phyloP scores from a whole-genome alignment of 2,113 vertebrate species.

The Vombatus ursinus region DNA sequence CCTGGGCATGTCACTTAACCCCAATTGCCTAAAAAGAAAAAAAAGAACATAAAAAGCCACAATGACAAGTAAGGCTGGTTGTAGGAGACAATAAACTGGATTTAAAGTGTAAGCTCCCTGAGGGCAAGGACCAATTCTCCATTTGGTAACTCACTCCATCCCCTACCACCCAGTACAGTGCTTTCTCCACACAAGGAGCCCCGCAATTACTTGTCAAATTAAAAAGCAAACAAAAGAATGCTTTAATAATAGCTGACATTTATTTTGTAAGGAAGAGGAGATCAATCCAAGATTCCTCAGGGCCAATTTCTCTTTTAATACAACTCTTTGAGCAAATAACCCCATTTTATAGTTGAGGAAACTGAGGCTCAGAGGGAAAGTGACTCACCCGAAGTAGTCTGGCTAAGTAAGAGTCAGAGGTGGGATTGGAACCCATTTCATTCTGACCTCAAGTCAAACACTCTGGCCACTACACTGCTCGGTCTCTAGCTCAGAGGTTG shows the following conservation, averaged over 20 bases:
- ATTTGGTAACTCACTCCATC: not conserved
- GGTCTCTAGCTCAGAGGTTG: no score
- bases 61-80: not conserved
- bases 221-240: not conserved
- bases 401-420: no score
- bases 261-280: not conserved
- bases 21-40: no score
- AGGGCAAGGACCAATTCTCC: not conserved
- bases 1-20: no score
- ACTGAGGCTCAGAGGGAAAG: no score
- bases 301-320: not conserved
- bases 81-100: not conserved
- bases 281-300: not conserved
- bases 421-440: no score
- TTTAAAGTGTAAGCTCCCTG: not conserved
- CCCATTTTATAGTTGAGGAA: no score
- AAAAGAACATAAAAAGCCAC: no score
- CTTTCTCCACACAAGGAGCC: no score
- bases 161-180: not conserved
- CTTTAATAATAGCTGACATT: not conserved
- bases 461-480: no score
- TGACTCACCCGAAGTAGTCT: no score
- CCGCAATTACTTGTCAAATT: not conserved
- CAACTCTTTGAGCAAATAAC: not conserved
- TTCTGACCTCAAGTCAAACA: no score